Percentiles rank a stretch among this genome's conserved stretches.
Evolutionary conservation across 1,140 invertebrate species (phyloP).

Genomic region (Conus betulinus): DNA sequence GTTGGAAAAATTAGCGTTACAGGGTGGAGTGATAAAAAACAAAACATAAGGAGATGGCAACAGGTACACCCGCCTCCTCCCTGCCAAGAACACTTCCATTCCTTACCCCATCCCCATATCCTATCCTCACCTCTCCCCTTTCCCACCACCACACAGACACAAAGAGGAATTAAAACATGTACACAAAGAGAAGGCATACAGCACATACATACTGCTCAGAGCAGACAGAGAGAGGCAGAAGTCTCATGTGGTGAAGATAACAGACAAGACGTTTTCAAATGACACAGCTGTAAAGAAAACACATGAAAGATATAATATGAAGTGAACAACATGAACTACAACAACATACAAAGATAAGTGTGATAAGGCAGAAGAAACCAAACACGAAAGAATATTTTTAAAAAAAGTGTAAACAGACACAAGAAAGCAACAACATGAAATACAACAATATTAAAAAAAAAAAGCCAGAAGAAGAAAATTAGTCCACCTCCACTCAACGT

Average conservation of each 20-base stretch:
- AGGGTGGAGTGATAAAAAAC: neutral
- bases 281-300: too few species aligned
- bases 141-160: neutral
- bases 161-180: neutral
- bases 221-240: neutral
- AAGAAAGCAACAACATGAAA: neutral
- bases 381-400: too few species aligned
- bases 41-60: neutral
- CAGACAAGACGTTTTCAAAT: too few species aligned
- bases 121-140: too few species aligned
- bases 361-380: too few species aligned
- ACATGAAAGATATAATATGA: too few species aligned
- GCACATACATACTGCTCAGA: too few species aligned
- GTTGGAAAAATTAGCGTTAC: too few species aligned
- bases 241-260: too few species aligned
- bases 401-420: neutral
- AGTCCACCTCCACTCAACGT: constrained; percentile 45
- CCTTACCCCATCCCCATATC: neutral
- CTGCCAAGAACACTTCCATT: neutral
- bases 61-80: neutral
- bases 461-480: neutral
- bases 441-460: neutral
- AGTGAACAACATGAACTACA: too few species aligned
- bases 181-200: neutral
- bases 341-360: too few species aligned